phyloP scores from a whole-genome alignment of 2,888 invertebrate species.

The Aquatica leii region DNA sequence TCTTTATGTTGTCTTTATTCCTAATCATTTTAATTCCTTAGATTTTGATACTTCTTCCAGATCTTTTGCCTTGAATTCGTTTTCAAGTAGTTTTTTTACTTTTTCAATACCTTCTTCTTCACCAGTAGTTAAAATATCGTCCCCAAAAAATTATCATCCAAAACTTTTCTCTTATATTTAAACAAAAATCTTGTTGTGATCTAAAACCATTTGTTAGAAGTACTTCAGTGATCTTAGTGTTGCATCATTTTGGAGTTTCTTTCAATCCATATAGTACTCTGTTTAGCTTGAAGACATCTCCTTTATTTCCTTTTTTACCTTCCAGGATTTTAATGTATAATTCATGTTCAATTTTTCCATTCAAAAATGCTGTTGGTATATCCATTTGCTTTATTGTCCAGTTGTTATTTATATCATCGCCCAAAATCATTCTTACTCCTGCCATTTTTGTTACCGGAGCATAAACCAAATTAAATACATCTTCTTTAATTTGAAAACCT shows the following conservation, averaged over 20 bases:
- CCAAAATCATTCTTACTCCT: constrained; percentile 4
- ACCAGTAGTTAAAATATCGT: constrained; percentile 33
- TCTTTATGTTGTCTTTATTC: constrained; percentile 5
- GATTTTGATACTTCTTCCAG: constrained; percentile 10
- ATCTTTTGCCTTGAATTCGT: constrained; percentile 12
- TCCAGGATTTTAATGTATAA: constrained; percentile 21
- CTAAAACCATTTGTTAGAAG: constrained; percentile 13
- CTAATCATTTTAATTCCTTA: constrained; percentile 13
- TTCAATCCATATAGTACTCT: too few relatives aligned
- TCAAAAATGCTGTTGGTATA: constrained; percentile 31
- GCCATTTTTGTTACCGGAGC: too few relatives aligned
- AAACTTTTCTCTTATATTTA: constrained; percentile 11
- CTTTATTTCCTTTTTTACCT: constrained; percentile 18
- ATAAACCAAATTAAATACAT: too few relatives aligned
- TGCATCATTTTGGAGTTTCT: constrained; percentile 19
- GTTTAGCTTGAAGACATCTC: too few relatives aligned
- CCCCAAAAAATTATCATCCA: constrained; percentile 14
- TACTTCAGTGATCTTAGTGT: too few relatives aligned
- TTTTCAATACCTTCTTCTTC: constrained; percentile 31
- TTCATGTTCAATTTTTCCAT: background rate
- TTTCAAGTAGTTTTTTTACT: constrained; percentile 13
- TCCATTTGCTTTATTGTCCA: constrained; percentile 24
- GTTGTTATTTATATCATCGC: background rate
- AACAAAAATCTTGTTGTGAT: constrained; percentile 20
- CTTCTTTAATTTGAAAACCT: too few relatives aligned